Conservation (phyloP, 2,113 vertebrate species). For the Chaetodon auriga region DNA sequence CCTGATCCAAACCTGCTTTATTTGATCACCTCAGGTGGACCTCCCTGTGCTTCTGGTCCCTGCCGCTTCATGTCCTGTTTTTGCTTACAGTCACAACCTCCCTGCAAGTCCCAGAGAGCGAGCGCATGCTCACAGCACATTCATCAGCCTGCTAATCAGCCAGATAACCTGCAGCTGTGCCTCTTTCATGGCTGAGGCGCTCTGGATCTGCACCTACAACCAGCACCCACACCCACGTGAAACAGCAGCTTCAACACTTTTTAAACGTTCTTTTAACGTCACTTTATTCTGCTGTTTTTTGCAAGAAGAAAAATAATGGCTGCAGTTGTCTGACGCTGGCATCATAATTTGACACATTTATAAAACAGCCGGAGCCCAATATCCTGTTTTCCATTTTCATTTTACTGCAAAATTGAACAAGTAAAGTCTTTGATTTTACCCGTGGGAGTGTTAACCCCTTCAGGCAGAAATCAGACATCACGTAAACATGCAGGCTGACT, state of each 20-base stretch:
- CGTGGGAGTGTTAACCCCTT: background rate
- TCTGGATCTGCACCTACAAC: background rate
- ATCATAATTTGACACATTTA: background rate
- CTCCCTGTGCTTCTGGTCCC: conserved; percentile 1
- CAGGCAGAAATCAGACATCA: background rate
- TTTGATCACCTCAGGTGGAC: conserved; percentile 6
- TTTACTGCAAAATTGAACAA: background rate
- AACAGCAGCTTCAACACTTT: background rate
- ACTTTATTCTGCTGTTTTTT: background rate
- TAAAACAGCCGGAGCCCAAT: background rate
- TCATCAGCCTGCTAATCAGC: conserved; percentile 29
- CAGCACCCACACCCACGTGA: background rate
- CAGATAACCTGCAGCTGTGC: conserved; percentile 25
- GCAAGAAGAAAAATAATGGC: background rate
- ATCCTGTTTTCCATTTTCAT: background rate
- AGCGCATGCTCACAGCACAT: background rate
- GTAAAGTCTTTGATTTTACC: background rate
- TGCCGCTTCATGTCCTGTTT: conserved; percentile 32
- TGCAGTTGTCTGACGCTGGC: background rate
- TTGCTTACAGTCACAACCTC: background rate
- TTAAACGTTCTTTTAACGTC: background rate
- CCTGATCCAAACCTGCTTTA: conserved; percentile 5
- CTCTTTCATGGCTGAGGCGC: background rate
- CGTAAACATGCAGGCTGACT: background rate
- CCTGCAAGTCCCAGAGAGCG: background rate